Evolutionary conservation across 2,888 invertebrate species (phyloP), one percentile per base, ranked within the genome.

Genomic region (Dryocosmus kuriphilus): DNA sequence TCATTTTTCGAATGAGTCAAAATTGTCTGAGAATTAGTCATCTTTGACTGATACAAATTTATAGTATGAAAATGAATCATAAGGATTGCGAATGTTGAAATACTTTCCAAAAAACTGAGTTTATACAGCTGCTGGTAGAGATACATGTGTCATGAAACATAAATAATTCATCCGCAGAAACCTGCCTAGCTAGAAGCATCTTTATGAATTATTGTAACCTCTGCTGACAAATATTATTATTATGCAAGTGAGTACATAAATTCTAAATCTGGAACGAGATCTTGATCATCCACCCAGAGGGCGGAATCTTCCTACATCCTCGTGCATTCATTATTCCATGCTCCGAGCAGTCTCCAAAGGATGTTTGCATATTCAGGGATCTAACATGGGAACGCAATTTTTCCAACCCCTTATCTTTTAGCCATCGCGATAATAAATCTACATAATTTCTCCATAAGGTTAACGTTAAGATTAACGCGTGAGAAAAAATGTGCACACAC

Each of bases 191-290:
- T 30, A 9, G 51, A 51, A 51, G 41, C 71, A n/a, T 71, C 46
- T 51, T 71, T 51, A 51, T 71, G 71, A 71, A 51, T 51, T 71
- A 71, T 51, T 67, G 22, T 30, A 67, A 71, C n/a, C n/a, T 71
- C 11, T 30, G 11, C 51, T 71, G 51, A 71, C 51, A 71, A 71
- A 71, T 71, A 71, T 51, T 51, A 71, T 51, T 51, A 71, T 71
- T 51, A 71, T 30, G 71, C 71, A 71, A 71, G 30, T 30, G 71
- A n/a, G n/a, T 71, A 30, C 30, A 30, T 71, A 51, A 51, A 71
- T 71, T 71, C 71, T 71, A n/a, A 71, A 51, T n/a, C 24, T 19
- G n/a, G 51, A 63, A 63, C 63, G 30, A 51, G 67, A 67, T 51
- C 46, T 46, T 67, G 41, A 41, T 41, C 27, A n/a, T n/a, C n/a